phyloP scores from a whole-genome alignment of 2,113 vertebrate genomes.

The Microtus oregoni region DNA sequence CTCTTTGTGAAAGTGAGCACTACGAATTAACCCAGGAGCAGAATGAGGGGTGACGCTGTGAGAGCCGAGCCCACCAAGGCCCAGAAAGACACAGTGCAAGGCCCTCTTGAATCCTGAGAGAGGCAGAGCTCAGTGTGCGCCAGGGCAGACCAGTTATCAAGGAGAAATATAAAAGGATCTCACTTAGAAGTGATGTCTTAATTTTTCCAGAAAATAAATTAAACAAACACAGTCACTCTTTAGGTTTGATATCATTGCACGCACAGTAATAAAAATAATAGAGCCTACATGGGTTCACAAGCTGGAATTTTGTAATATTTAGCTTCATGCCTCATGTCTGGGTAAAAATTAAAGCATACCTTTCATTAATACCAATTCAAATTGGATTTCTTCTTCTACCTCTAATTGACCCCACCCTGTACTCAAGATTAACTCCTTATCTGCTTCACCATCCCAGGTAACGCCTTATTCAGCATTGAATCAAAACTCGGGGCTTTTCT shows the following conservation, averaged over 20 bases:
- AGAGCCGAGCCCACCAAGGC: neutral
- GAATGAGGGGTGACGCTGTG: neutral
- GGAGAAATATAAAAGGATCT: constrained; percentile 51
- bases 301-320: constrained; percentile 78
- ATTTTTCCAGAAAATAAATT: constrained; percentile 72
- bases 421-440: constrained; percentile 67
- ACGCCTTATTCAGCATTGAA: constrained; percentile 12
- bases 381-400: constrained; percentile 53
- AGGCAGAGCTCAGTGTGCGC: neutral
- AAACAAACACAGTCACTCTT: constrained; percentile 74
- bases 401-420: constrained; percentile 51
- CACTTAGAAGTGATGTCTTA: constrained; percentile 60
- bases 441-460: constrained; percentile 25
- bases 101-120: neutral
- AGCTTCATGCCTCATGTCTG: constrained; percentile 50
- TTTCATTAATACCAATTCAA: constrained; percentile 61
- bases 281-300: constrained; percentile 74
- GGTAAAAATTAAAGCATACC: constrained; percentile 58
- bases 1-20: neutral
- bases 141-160: constrained; percentile 34
- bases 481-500: constrained; percentile 53
- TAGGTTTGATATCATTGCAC: constrained; percentile 74
- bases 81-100: neutral
- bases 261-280: constrained; percentile 80
- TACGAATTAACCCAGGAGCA: neutral